Evolutionary conservation across 1,140 invertebrate species (phyloP).

Genomic region (Zaprionus kolodkinae): DNA sequence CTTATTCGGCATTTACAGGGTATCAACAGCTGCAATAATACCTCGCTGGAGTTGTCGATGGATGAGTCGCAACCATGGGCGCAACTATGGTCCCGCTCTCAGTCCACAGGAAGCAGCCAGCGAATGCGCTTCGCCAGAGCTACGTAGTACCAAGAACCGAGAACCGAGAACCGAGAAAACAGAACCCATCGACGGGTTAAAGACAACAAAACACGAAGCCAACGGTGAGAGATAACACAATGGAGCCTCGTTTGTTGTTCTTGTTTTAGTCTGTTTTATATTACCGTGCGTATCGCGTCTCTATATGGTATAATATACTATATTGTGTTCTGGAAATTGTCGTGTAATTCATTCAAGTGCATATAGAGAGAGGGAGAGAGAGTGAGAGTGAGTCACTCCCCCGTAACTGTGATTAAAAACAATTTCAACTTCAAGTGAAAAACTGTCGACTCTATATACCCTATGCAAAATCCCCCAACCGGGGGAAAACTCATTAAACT

Average conservation of each 20-base stretch:
- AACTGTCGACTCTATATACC: not conserved
- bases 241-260: not conserved
- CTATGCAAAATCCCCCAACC: slow-evolving; percentile 23
- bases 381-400: slow-evolving; percentile 60
- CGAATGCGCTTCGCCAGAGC: slow-evolving; percentile 47
- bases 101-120: slow-evolving; percentile 65
- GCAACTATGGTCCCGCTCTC: slow-evolving; percentile 26
- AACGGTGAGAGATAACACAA: slow-evolving; percentile 51
- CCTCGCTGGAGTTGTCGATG: slow-evolving; percentile 8
- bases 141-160: not conserved
- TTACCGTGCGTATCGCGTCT: slow-evolving; percentile 54
- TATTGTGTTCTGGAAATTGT: not conserved
- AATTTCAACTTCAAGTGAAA: slow-evolving; percentile 17
- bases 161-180: slow-evolving; percentile 4
- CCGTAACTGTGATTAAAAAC: not conserved
- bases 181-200: not conserved
- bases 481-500: slow-evolving; percentile 61
- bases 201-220: slow-evolving; percentile 14
- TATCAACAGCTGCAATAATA: not conserved
- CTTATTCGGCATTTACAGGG: not conserved
- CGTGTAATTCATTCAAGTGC: slow-evolving; percentile 55
- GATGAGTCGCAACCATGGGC: slow-evolving; percentile 22
- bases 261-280: slow-evolving; percentile 19
- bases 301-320: slow-evolving; percentile 18
- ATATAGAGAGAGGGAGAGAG: slow-evolving; percentile 49